phyloP scores from a whole-genome alignment of 2,888 invertebrate species.

The Nysson spinosus region DNA sequence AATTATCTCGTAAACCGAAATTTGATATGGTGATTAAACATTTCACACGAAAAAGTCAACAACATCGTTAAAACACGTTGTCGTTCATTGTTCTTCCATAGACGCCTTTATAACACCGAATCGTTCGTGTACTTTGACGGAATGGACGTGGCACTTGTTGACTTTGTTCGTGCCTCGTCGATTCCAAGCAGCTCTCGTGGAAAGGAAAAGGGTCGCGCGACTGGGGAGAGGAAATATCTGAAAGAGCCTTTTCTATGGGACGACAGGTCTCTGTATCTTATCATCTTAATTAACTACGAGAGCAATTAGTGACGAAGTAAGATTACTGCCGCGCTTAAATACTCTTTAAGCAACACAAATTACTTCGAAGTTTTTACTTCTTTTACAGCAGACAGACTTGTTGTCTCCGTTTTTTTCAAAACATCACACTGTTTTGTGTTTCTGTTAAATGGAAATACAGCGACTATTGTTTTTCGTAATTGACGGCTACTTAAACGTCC shows the following conservation, averaged over 20 bases:
- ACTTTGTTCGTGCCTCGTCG: too few relatives aligned
- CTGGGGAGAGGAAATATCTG: not conserved
- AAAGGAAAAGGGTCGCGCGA: not conserved
- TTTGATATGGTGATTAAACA: too few relatives aligned
- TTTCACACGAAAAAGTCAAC: too few relatives aligned
- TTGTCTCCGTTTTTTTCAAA: too few relatives aligned
- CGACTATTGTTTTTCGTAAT: too few relatives aligned
- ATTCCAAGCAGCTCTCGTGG: not conserved
- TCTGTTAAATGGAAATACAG: too few relatives aligned
- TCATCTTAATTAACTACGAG: conserved; percentile 23
- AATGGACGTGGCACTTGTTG: conserved; percentile 27
- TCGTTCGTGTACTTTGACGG: not conserved
- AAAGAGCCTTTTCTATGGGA: not conserved
- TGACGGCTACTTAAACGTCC: too few relatives aligned
- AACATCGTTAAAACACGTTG: too few relatives aligned
- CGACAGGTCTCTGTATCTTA: not conserved
- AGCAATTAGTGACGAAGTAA: conserved; percentile 32
- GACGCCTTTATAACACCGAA: not conserved
- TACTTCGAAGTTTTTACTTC: not conserved
- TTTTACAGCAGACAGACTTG: not conserved
- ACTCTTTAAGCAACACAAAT: conserved; percentile 4
- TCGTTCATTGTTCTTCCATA: not conserved
- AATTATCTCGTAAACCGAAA: too few relatives aligned
- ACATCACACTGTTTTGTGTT: too few relatives aligned
- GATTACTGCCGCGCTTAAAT: conserved; percentile 17